phyloP scores from a whole-genome alignment of 2,797 vertebrate genomes.

The Ciconia nigra region DNA sequence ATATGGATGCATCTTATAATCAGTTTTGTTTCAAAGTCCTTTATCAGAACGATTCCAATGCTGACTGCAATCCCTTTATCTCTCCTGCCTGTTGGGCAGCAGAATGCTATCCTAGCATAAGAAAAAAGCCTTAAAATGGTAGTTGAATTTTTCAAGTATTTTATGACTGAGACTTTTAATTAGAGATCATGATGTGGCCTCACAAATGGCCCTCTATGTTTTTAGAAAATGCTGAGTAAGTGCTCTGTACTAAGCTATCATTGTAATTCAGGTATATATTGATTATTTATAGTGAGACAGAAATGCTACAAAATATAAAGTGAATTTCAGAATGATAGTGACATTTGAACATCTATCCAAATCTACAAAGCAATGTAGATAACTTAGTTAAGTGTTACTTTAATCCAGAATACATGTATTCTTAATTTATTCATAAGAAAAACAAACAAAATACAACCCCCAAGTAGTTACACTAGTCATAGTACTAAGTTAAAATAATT shows the following conservation, averaged over 20 bases:
- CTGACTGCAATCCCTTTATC: not conserved
- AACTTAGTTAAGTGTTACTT: not conserved
- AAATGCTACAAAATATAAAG: not conserved
- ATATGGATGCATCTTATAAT: not conserved
- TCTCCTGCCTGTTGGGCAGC: not conserved
- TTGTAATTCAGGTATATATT: not conserved
- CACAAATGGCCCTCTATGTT: not conserved
- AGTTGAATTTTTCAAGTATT: not conserved
- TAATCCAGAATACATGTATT: not conserved
- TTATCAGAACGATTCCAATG: not conserved
- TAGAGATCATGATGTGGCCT: not conserved
- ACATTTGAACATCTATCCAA: not conserved
- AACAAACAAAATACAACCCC: not conserved
- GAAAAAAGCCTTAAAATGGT: not conserved
- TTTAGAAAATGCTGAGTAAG: not conserved
- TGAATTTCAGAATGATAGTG: not conserved
- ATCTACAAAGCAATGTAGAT: not conserved
- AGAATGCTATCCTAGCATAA: not conserved
- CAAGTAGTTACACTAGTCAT: not conserved
- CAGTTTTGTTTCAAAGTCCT: not conserved
- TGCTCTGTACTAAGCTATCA: not conserved
- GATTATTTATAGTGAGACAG: not conserved
- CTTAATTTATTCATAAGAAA: not conserved
- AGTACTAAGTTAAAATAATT: not conserved
- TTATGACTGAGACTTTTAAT: not conserved